These are phyloP conservation scores for Gryllus longicercus DNA, from an alignment of 2,888 invertebrate genomes.

Conservation along the genomic window DNA sequence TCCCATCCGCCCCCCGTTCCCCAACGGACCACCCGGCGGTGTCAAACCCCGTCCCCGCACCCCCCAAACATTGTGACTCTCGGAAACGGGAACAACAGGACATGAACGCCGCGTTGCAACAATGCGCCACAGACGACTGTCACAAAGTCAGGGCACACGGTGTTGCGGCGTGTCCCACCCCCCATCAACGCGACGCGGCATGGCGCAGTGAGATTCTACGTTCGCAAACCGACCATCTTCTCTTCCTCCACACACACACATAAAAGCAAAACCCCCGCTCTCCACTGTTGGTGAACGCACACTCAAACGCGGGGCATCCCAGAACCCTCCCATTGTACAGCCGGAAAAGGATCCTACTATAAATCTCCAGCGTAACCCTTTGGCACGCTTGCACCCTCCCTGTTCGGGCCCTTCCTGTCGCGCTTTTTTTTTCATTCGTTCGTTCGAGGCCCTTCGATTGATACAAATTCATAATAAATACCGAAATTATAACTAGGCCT, in stretches of 20 bases:
- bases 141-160: neutral
- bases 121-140: neutral
- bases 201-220: no score
- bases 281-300: no score
- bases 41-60: neutral
- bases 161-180: no score
- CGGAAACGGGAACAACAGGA: neutral
- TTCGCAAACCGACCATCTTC: no score
- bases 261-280: no score
- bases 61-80: neutral
- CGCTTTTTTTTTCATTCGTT: neutral
- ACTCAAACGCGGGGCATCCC: neutral
- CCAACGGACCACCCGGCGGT: neutral
- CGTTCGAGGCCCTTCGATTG: slow-evolving; percentile 18
- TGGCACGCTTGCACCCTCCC: neutral
- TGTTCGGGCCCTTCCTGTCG: neutral
- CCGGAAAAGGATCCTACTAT: neutral
- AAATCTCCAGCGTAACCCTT: neutral
- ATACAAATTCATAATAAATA: slow-evolving; percentile 28
- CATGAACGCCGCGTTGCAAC: neutral
- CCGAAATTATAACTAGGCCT: slow-evolving; percentile 26
- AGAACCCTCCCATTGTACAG: neutral
- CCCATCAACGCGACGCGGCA: no score
- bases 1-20: neutral
- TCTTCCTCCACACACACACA: no score